phyloP scores from a whole-genome alignment of 1,140 invertebrate genomes.

The Leptestheria dahalacensis region DNA sequence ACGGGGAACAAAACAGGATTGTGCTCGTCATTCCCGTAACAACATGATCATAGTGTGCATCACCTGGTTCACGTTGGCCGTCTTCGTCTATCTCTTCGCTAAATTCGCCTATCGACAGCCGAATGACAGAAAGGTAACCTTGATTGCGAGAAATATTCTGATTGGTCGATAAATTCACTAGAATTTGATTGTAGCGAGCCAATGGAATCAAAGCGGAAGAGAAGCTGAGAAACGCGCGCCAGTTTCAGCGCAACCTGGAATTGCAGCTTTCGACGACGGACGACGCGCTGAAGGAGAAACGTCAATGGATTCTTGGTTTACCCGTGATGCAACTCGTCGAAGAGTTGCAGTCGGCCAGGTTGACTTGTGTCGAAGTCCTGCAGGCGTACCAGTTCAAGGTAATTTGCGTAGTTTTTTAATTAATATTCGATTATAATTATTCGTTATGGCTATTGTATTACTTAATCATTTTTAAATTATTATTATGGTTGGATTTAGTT shows the following conservation, averaged over 20 bases:
- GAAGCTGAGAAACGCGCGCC: too few species aligned
- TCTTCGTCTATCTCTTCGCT: too few species aligned
- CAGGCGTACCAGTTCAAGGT: conserved; percentile 17
- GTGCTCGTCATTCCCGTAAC: too few species aligned
- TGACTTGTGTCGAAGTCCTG: conserved; percentile 10
- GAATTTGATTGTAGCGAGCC: background rate
- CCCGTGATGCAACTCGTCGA: background rate
- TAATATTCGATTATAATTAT: background rate
- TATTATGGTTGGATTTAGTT: background rate
- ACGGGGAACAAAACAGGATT: too few species aligned
- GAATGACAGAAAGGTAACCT: too few species aligned
- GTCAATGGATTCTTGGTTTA: background rate
- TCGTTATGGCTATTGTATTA: conserved; percentile 5
- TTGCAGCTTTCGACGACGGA: background rate
- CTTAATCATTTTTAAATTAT: background rate
- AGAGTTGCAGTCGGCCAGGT: conserved; percentile 1
- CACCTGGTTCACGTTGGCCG: too few species aligned
- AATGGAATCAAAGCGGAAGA: background rate
- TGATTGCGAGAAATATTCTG: too few species aligned
- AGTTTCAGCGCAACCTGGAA: background rate
- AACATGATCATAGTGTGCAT: too few species aligned
- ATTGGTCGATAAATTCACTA: too few species aligned
- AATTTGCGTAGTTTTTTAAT: background rate
- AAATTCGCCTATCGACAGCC: too few species aligned
- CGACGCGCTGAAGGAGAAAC: background rate